phyloP scores from a whole-genome alignment of 2,888 invertebrate species.

The Eurytoma californica region DNA sequence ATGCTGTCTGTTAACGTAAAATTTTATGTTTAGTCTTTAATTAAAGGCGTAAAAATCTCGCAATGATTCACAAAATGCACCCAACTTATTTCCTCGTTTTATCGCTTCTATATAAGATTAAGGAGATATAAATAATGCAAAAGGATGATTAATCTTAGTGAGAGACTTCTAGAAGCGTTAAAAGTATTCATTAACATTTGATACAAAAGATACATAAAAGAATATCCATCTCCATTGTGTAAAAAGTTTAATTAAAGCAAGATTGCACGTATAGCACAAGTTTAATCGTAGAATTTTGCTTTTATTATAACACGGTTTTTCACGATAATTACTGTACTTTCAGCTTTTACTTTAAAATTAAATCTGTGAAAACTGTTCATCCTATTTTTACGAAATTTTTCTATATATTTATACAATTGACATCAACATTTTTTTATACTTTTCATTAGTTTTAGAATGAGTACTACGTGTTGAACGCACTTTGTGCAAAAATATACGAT shows the following conservation, averaged over 20 bases:
- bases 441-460: slow-evolving; percentile 19
- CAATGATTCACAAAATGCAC: no score
- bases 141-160: no score
- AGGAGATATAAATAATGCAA: no score
- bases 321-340: not conserved
- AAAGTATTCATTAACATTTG: not conserved
- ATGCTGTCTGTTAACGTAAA: no score
- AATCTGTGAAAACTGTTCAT: not conserved
- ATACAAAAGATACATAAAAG: not conserved
- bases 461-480: not conserved
- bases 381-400: not conserved
- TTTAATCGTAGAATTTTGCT: slow-evolving; percentile 25
- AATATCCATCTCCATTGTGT: not conserved
- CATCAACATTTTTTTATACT: slow-evolving; percentile 10
- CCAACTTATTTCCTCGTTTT: no score
- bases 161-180: no score
- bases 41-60: no score
- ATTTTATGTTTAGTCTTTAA: no score
- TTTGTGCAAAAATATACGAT: slow-evolving; percentile 13
- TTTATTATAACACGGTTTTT: slow-evolving; percentile 15
- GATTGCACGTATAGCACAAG: slow-evolving; percentile 36
- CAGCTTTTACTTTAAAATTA: not conserved
- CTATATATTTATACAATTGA: slow-evolving; percentile 4
- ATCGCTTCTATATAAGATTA: no score
- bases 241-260: slow-evolving; percentile 19